Evolutionary conservation across 35 echinoderm and acorn worm species (phyloP).

Genomic region (Patiria miniata): DNA sequence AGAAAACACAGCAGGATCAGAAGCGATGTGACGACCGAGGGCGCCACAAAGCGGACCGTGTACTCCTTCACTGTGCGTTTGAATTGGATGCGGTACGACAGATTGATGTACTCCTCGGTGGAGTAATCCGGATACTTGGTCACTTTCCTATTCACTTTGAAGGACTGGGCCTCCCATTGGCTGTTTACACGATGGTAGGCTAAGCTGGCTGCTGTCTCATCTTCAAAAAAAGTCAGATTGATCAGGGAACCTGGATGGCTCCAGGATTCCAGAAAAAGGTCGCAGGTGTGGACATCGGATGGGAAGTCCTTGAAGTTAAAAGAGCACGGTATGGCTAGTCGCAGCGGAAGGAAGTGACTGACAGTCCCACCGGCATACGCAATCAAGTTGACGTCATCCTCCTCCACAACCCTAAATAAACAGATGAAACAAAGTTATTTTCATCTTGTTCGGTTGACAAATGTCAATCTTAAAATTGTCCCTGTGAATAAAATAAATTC

Average conservation of each 20-base stretch:
- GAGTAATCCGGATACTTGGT: neutral
- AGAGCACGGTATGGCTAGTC: neutral
- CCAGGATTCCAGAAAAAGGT: neutral
- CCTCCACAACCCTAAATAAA: neutral
- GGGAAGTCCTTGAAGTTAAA: neutral
- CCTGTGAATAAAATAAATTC: too few species aligned
- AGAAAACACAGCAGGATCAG: constrained; percentile 5
- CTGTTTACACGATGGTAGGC: neutral
- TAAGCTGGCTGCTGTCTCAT: neutral
- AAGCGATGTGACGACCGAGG: neutral
- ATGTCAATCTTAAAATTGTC: too few species aligned
- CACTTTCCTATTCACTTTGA: neutral
- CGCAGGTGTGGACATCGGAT: neutral
- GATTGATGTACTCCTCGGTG: neutral
- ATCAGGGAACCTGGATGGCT: neutral
- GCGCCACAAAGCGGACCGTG: neutral
- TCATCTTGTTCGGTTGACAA: too few species aligned
- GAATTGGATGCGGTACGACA: neutral
- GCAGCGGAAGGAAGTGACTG: neutral
- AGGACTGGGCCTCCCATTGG: neutral
- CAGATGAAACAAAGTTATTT: too few species aligned
- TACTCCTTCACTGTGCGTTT: neutral
- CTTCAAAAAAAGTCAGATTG: neutral
- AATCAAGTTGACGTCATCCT: neutral
- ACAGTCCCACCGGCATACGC: neutral